Base-by-base conservation (phyloP, 1,140 invertebrate species). In the Drosophila navojoa region DNA sequence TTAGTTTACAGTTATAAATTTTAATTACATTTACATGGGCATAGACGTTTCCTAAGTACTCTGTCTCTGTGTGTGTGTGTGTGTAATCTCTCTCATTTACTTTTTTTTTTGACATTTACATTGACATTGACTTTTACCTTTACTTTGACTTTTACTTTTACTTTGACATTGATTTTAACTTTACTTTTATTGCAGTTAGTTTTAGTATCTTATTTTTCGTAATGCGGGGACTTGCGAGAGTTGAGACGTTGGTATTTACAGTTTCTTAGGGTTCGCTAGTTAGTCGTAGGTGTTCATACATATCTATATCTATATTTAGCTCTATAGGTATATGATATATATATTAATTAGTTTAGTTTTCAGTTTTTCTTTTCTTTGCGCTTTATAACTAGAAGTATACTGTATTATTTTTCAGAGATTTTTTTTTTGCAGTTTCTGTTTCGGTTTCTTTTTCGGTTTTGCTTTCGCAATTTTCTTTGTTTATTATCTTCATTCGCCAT, bases 401-500 rank as follows among this genome's bases (percentile, higher is more conserved):
- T 19, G 67, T 73, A 54, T 50, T 71, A 27, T 49, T 57, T 54
- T 58, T 38, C 3, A 50, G n/a, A n/a, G n/a, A n/a, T 42, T 9
- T 72, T 85, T 67, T 60, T 72, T 85, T 67, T 60, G 59, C 5
- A 49, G 27, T 29, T 32, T 32, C 7, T 7, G 1, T 16, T 57
- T 58, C 40, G 4, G 15, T 45, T 15, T 55, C 4, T 1, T 16
- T 57, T 58, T 50, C 5, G 15, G 19, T 42, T 57, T 66, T 35
- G 62, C 50, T 47, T 27, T 44, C 45, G 38, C 13, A 52, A 76
- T 79, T 22, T 44, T 35, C 13, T 52, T 27, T 16, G 15, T 49
- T 89, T 90, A 90, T 89, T 89, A 87, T 87, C 84, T 77, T 81
- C 79, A 79, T 79, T 87, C 72, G 72, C 72, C 77, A 81, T 91